Evolutionary conservation across 2,888 invertebrate genomes (phyloP).

Genomic region (Stenodera caucasica): DNA sequence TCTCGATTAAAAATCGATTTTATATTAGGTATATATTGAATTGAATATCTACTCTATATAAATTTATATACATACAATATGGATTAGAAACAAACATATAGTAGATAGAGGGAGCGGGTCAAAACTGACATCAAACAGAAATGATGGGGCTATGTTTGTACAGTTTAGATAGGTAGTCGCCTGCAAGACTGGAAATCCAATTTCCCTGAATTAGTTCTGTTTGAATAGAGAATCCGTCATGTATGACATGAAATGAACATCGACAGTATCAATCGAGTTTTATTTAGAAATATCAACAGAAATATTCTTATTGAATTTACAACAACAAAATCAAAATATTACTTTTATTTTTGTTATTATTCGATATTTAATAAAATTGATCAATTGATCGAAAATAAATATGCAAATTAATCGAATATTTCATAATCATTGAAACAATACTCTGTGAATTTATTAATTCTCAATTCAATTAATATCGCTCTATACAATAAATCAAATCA

Average conservation of each 20-base stretch:
- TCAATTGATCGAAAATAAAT: too few relatives aligned
- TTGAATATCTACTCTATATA: background rate
- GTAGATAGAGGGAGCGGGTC: conserved; percentile 11
- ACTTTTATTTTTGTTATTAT: too few relatives aligned
- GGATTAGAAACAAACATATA: background rate
- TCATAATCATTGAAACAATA: background rate
- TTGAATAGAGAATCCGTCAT: conserved; percentile 48
- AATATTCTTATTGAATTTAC: conserved; percentile 23
- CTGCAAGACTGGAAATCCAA: conserved; percentile 44
- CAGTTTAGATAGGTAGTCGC: conserved; percentile 37
- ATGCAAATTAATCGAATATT: background rate
- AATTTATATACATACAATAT: background rate
- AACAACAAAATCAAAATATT: too few relatives aligned
- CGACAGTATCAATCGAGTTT: conserved; percentile 38
- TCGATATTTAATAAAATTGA: too few relatives aligned
- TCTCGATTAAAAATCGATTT: too few relatives aligned
- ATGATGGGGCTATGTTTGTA: conserved; percentile 41
- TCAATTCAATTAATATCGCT: background rate
- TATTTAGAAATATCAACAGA: conserved; percentile 33
- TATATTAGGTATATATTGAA: too few relatives aligned
- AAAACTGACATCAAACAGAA: conserved; percentile 41
- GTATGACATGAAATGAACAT: conserved; percentile 45
- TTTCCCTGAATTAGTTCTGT: conserved; percentile 50
- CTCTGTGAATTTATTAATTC: too few relatives aligned
- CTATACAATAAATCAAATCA: too few relatives aligned